Evolutionary conservation across 1,140 invertebrate genomes (phyloP).

Genomic region (Whitmania pigra): DNA sequence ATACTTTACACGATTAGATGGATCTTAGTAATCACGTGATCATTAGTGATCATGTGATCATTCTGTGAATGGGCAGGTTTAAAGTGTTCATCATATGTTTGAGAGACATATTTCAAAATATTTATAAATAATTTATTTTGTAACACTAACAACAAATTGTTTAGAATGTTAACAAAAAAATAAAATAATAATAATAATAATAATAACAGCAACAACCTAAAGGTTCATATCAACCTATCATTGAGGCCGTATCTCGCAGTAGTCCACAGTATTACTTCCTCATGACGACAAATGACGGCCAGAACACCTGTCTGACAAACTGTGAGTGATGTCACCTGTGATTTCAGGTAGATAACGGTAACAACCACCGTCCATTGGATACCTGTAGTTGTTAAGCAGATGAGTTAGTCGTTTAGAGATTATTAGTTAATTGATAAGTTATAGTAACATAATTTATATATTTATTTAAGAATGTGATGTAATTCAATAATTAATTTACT

Average conservation of each 20-base stretch:
- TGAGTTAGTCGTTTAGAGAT: background rate
- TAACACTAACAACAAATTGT: no score
- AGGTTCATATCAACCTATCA: no score
- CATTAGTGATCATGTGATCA: background rate
- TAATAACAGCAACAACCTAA: no score
- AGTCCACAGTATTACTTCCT: background rate
- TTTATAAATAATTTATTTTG: no score
- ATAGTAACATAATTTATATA: no score
- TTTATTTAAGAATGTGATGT: no score
- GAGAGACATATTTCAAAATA: no score
- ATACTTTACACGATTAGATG: background rate
- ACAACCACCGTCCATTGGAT: background rate
- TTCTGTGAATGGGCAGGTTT: background rate
- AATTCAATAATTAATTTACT: no score
- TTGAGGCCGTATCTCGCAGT: background rate
- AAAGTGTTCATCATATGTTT: no score
- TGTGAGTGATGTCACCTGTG: background rate
- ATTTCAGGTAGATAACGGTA: background rate
- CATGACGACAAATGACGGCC: background rate
- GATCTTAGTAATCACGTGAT: background rate
- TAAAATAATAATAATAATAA: no score
- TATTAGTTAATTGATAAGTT: background rate
- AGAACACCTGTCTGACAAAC: background rate
- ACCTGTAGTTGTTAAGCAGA: background rate
- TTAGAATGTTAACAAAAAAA: no score